Percentiles rank a stretch among this genome's conserved stretches.
Evolutionary conservation across 2,797 vertebrate genomes (phyloP).

Genomic region (Acipenser transmontanus): DNA sequence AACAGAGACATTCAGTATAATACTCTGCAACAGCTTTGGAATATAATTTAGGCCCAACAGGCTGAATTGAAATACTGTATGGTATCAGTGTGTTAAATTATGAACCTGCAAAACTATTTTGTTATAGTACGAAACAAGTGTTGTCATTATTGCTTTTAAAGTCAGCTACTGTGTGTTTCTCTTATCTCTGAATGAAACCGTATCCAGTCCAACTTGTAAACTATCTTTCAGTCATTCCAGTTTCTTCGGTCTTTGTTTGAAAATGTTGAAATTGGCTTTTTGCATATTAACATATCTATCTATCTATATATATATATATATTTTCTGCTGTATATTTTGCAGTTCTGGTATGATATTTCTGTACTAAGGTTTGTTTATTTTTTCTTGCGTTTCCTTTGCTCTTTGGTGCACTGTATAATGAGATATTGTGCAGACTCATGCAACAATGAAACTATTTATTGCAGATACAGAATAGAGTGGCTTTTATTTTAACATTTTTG

Average conservation of each 20-base stretch:
- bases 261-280: constrained; percentile 58
- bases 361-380: constrained; percentile 56
- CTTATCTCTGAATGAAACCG: constrained; percentile 33
- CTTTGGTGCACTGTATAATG: constrained; percentile 83
- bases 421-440: constrained; percentile 77
- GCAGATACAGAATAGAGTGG: constrained; percentile 68
- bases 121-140: constrained; percentile 39
- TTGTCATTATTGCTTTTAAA: constrained; percentile 52
- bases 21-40: no score
- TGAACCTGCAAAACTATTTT: constrained; percentile 50
- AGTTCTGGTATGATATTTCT: constrained; percentile 66
- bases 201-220: constrained; percentile 67
- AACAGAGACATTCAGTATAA: no score
- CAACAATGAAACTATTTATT: constrained; percentile 77
- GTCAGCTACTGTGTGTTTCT: constrained; percentile 49
- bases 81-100: constrained; percentile 12
- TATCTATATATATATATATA: no score
- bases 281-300: constrained; percentile 13
- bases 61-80: constrained; percentile 21
- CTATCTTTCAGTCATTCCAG: constrained; percentile 55
- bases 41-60: no score
- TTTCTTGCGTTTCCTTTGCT: constrained; percentile 64
- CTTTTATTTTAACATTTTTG: constrained; percentile 62
- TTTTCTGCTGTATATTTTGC: constrained; percentile 74
- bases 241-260: constrained; percentile 62